A percentile compares a stretch with the other conserved stretches of the same genome.
Evolutionary conservation across 2,888 invertebrate species (phyloP).

Genomic region (Rutpela maculata): DNA sequence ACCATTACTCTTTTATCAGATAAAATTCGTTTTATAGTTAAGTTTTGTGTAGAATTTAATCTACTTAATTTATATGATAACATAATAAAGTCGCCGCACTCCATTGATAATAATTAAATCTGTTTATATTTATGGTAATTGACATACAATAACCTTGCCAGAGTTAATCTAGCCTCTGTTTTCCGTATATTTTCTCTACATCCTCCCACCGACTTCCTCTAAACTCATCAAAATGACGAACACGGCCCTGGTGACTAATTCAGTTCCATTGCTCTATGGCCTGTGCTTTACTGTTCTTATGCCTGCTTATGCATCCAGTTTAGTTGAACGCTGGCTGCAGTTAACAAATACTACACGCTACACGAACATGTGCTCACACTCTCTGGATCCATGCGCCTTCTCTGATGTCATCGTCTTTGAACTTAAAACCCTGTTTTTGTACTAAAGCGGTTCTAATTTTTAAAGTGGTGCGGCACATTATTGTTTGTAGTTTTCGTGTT

Average conservation of each 20-base stretch:
- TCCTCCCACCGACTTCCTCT: conserved; percentile 63
- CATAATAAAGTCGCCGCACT: not conserved
- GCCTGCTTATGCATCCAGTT: conserved; percentile 55
- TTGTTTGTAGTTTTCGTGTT: conserved; percentile 4
- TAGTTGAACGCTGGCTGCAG: conserved; percentile 56
- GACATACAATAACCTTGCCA: conserved; percentile 47
- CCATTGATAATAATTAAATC: conserved; percentile 18
- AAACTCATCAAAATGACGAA: conserved; percentile 62
- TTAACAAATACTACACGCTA: conserved; percentile 53
- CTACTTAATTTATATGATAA: no score
- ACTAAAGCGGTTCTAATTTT: conserved; percentile 8
- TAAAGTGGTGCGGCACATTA: not conserved
- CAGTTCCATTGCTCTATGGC: conserved; percentile 56
- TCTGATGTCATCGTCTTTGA: conserved; percentile 41
- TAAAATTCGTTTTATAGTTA: no score
- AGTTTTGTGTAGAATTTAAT: no score
- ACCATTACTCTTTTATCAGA: no score
- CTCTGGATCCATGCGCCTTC: conserved; percentile 41
- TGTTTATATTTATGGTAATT: conserved; percentile 25
- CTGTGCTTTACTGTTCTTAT: conserved; percentile 59
- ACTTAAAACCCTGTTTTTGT: conserved; percentile 16
- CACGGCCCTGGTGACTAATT: conserved; percentile 69
- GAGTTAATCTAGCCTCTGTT: conserved; percentile 47
- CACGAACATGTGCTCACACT: conserved; percentile 53
- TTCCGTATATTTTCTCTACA: conserved; percentile 53